Conservation (phyloP, 1,140 invertebrate species). For the Brachionus plicatilis region DNA sequence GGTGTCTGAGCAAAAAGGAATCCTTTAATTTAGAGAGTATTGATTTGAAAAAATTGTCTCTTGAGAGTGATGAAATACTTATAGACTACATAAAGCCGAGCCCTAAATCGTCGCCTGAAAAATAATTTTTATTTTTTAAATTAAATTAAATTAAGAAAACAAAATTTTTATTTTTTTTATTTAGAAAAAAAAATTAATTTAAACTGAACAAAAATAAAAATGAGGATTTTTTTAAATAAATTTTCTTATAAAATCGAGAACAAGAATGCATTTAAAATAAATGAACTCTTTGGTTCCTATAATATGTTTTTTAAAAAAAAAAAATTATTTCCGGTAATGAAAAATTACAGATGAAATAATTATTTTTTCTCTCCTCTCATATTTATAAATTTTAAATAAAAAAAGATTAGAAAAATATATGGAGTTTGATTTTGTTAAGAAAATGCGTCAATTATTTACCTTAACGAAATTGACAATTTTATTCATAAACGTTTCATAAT, state of each 20-base stretch:
- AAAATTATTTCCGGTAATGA: too few species aligned
- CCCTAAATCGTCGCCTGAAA: neutral
- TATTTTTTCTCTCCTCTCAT: too few species aligned
- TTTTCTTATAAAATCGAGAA: too few species aligned
- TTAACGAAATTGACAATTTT: neutral
- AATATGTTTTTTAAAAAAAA: too few species aligned
- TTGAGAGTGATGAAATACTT: neutral
- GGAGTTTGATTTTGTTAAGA: neutral
- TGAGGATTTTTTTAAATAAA: too few species aligned
- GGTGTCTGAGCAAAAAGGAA: neutral
- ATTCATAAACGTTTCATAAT: neutral
- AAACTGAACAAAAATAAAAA: too few species aligned
- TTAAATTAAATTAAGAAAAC: neutral
- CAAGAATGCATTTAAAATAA: too few species aligned
- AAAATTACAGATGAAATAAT: too few species aligned
- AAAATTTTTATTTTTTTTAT: neutral
- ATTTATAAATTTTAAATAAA: too few species aligned
- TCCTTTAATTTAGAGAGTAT: neutral
- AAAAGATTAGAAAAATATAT: neutral
- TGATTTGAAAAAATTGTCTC: conserved; percentile 7
- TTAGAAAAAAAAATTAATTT: too few species aligned
- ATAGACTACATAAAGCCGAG: neutral
- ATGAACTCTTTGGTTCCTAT: too few species aligned
- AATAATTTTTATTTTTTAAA: neutral
- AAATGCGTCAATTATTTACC: neutral